Evolutionary conservation across 53 echinoderm and acorn worm genomes (phyloP), one percentile per base, ranked within the genome.

Genomic region (Zoroaster sp.): DNA sequence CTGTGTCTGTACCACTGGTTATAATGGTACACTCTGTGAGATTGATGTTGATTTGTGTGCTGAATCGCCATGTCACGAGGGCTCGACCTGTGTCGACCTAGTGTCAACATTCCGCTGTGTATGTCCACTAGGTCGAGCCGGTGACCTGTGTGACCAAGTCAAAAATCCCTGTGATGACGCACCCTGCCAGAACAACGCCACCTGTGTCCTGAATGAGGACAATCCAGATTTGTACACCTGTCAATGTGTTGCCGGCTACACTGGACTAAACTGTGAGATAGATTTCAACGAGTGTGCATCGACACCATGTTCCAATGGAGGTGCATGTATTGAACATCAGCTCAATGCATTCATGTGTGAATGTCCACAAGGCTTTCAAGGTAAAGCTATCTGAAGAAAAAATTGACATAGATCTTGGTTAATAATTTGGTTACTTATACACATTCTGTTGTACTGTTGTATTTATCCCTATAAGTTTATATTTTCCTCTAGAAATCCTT

Each of bases 201-300:
- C 42, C 66, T 82, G 66, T 33, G 17, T 41, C 17, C 7, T 21
- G 78, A 20, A 13, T 1, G 63, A 59, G 37, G 12, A 12, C 36
- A 78, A 14, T 13, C 66, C 39, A 6, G 59, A 55, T 12, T 18
- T 44, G 21, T 82, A 82, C 15, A 55, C 13, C 2, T 92, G 89
- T 39, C 36, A 40, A 38, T 82, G 82, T 20, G 8, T 40, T 37
- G 40, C 82, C 3, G 82, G 82, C 3, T 82, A 36, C 43, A 32
- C 28, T 67, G 95, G 95, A 9, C 71, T 65, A 2, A 78, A 95
- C 40, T 95, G 95, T 32, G 87, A 90, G 46, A 36, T 88, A 40
- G 69, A 90, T n/a, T 17, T 75, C 11, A 71, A 82, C 21, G 82
- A 82, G 43, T 82, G 82, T 67, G 66, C 44, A 17, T 82, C 82